Conservation (phyloP, 1,140 invertebrate genomes). For the Macrobrachium nipponense region DNA sequence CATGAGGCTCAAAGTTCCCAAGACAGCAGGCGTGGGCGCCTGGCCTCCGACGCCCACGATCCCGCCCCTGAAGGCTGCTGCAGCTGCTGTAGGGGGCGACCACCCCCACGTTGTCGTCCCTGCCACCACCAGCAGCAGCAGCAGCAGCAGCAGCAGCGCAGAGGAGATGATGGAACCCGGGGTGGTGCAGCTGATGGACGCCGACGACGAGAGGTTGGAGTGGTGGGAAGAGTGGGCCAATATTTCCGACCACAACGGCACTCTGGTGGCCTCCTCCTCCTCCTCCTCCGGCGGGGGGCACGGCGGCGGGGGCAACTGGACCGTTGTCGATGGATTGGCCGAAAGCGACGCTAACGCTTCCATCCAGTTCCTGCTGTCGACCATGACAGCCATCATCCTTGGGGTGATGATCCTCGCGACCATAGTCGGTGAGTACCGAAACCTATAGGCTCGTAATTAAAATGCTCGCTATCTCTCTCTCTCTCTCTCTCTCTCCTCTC, state of each 20-base stretch:
- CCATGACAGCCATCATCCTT: conserved; percentile 34
- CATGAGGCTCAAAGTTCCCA: not conserved
- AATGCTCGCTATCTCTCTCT: not conserved
- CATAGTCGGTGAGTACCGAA: conserved; percentile 43
- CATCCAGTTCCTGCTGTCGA: conserved; percentile 16
- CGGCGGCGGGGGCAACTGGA: conserved; percentile 10
- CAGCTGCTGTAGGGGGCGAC: not conserved
- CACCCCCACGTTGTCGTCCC: not conserved
- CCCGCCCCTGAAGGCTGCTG: conserved; percentile 1
- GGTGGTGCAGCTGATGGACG: not conserved
- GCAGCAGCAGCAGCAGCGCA: not conserved
- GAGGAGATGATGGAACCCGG: not conserved
- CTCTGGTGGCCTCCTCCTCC: not conserved
- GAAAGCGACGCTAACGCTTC: conserved; percentile 4
- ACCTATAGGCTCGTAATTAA: not conserved
- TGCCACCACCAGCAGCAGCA: not conserved
- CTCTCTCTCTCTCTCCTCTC: conserved; percentile 20
- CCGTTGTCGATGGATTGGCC: not conserved
- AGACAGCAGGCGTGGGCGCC: not conserved
- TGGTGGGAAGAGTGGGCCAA: conserved; percentile 21
- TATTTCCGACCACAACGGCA: not conserved
- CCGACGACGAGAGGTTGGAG: not conserved
- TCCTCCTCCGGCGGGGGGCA: not conserved
- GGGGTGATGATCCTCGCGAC: conserved; percentile 52
- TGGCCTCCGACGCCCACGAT: conserved; percentile 3